A percentile compares a stretch with the other conserved stretches of the same genome.
phyloP scores from a whole-genome alignment of 2,888 invertebrate genomes.

The Pristionchus fissidentatus region DNA sequence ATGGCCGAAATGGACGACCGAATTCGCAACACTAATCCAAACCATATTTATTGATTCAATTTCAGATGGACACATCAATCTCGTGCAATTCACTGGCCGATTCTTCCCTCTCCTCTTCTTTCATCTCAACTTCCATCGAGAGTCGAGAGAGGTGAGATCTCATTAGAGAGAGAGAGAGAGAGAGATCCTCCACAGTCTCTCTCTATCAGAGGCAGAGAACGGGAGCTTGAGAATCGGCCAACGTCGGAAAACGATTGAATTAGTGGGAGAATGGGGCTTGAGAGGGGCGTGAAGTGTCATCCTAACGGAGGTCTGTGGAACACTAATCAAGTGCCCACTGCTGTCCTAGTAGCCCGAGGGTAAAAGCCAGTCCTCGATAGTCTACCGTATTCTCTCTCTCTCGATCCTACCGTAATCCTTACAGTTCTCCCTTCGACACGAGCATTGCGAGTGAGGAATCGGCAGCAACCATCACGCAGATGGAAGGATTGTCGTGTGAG shows the following conservation, averaged over 20 bases:
- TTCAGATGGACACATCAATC: neutral
- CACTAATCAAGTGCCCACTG: neutral
- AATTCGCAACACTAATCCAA: too few relatives aligned
- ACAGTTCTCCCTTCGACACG: conserved; percentile 25
- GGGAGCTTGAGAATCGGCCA: too few relatives aligned
- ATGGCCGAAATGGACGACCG: too few relatives aligned
- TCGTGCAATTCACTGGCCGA: neutral
- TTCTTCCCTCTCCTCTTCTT: conserved; percentile 11
- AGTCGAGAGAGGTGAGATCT: conserved; percentile 23
- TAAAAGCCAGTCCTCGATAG: neutral
- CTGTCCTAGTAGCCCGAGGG: neutral
- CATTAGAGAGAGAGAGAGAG: neutral
- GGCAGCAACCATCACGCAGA: conserved; percentile 15
- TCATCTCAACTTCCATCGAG: conserved; percentile 5
- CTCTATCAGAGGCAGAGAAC: neutral
- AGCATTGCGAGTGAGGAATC: conserved; percentile 19
- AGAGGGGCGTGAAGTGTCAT: neutral
- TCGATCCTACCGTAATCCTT: neutral
- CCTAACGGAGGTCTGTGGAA: neutral
- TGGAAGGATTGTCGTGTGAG: conserved; percentile 3
- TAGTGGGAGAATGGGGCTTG: neutral
- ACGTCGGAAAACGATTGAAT: neutral
- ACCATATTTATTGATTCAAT: too few relatives aligned
- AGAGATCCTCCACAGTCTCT: neutral
- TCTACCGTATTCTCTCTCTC: too few relatives aligned